Evolutionary conservation across 1,140 invertebrate species (phyloP), one percentile per base, ranked within the genome.

Genomic region (Pomacea maculata): DNA sequence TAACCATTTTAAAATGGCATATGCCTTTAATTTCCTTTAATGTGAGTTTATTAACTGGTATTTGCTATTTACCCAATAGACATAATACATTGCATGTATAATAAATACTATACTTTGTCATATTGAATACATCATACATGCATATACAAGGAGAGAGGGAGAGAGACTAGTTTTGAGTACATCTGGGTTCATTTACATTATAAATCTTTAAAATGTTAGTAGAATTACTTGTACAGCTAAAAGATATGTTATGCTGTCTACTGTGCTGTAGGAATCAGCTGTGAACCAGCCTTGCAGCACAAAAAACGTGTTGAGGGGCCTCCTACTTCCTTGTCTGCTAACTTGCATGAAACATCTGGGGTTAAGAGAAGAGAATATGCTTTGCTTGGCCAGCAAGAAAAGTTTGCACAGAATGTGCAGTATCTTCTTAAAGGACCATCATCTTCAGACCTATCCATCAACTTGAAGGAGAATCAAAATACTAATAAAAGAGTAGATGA

Each of bases 271-370:
- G 86, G 82, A 61, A 65, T 83, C n/a, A 78, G 77, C 5, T 80
- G 70, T 81, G 90, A 91, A 70, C 90, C 90, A 65, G 85, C 89
- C 25, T 79, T 91, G 8, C 89, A 90, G 77, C 86, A 88, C 45
- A 90, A 89, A 83, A 88, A 87, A 63, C 85, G 86, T 61, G 75
- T 84, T 8, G 79, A 72, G 57, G 87, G 87, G 9, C 86, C 86
- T 6, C 61, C 80, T 14, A 85, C 86, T 15, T 86, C 85, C 14
- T 79, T 87, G 0, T 85, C 85, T 34, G 81, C 80, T 65, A 73
- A 87, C 52, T 88, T 86, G 75, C 80, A 82, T 78, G 77, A 85
- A 55, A 71, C 57, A 61, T 61, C 57, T 61, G 75, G 54, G 15
- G 75, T 64, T 52, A 54, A 65, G 11, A 10, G 63, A n/a, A 45